Evolutionary conservation across 1,140 invertebrate species (phyloP), one percentile per base, ranked within the genome.

Genomic region (Polypedilum vanderplanki): DNA sequence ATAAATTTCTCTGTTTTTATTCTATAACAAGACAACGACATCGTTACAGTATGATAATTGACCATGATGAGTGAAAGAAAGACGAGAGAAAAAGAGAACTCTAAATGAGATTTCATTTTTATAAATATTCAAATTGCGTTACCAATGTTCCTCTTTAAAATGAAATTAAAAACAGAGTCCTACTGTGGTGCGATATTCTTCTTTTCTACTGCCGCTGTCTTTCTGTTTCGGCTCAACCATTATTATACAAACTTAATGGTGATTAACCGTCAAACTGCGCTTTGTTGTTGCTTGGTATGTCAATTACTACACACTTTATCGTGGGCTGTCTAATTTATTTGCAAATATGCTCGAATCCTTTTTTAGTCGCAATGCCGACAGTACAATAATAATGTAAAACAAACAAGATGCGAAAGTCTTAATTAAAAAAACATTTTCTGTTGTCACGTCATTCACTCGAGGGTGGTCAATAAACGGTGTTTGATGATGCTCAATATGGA

Each of bases 51-150:
- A 57, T 57, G 46, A 57, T 57, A 57, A 57, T 57, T 12, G 46
- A 57, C n/a, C 12, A 57, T 57, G 46, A 57, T 57, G 46, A 70
- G 18, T 8, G 18, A 70, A 10, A 70, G 65, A n/a, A 15, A 70
- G 20, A 70, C 10, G 46, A 57, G 46, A 57, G 1, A 15, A 2
- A 46, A 15, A 46, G 41, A 46, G 41, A 46, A 10, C n/a, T n/a
- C 24, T 57, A 57, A 57, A 57, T 57, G 46, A 57, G n/a, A 57
- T 57, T 12, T 57, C 46, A 33, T 17, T 12, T 18, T 8, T 70
- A 70, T 70, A 70, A 70, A 70, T 70, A 70, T 70, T 70, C 65
- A 70, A 70, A 57, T 57, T 57, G 46, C n/a, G 46, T 57, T 57
- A 57, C n/a, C 12, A 57, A 57, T 57, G 46, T 70, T 70, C 65